These are phyloP conservation scores for Cyphomyrus discorhynchus DNA, from an alignment of 2,113 vertebrate species.

Conservation along the genomic window DNA sequence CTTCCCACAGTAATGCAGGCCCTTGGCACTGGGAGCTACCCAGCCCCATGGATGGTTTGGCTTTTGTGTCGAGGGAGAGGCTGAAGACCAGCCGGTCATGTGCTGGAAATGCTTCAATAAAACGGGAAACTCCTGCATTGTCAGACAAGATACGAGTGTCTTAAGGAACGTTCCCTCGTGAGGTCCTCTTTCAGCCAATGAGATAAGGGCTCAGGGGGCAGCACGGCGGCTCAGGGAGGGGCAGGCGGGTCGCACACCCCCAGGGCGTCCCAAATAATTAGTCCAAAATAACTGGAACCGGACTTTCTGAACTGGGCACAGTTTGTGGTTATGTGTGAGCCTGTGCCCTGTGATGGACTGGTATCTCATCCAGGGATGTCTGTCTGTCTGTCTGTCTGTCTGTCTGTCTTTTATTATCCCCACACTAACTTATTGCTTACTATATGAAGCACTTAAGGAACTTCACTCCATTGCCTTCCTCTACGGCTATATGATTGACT, in stretches of 20 bases:
- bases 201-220: not conserved
- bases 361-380: not conserved
- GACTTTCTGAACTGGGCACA: not conserved
- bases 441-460: too few relatives aligned
- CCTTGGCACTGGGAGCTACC: not conserved
- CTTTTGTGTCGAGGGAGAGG: not conserved
- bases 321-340: not conserved
- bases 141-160: not conserved
- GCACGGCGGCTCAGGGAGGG: not conserved
- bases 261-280: too few relatives aligned
- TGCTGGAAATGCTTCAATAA: too few relatives aligned
- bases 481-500: too few relatives aligned
- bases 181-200: not conserved
- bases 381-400: too few relatives aligned
- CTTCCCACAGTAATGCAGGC: not conserved
- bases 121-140: not conserved
- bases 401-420: too few relatives aligned
- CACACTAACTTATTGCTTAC: too few relatives aligned
- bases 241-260: not conserved
- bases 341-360: not conserved
- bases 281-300: not conserved
- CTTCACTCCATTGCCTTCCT: too few relatives aligned
- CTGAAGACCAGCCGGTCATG: not conserved
- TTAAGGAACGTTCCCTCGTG: not conserved
- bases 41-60: too few relatives aligned